Evolutionary conservation across 2,888 invertebrate genomes (phyloP), one percentile per base, ranked within the genome.

Genomic region (Drosophila differens): DNA sequence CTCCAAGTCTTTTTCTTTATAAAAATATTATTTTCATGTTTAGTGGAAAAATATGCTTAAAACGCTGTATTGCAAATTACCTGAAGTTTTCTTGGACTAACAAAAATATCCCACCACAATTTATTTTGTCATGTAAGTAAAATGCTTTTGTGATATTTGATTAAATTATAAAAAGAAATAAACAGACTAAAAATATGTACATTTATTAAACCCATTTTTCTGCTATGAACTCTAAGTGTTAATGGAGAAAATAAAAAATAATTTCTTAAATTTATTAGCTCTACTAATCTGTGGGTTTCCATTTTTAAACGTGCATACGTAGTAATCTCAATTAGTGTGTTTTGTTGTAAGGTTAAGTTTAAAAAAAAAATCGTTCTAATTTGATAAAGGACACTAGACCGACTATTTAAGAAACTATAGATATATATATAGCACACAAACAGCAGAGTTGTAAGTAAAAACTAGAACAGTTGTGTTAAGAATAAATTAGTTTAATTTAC

Each of bases 401-500:
- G 19, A 57, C 54, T 63, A 55, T 32, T 60, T 47, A 33, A 57
- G 33, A 59, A 74, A 37, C 35, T 74, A 71, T 57, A 65, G 39
- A 69, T 47, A 47, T 25, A 22, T 22, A 22, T 47, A 47, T 16
- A 25, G 47, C 47, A 47, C 47, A 47, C 22, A 75, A n/a, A 32
- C 12, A 72, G 54, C 62, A 73, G 12, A 71, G 49, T 55, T n/a
- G 2, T 52, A 39, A 33, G 9, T 9, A 68, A 33, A 59, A 57
- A 28, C 41, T 52, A 54, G 59, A 41, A 70, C 25, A 70, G 49
- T 65, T 51, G 19, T 54, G 30, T 25, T 19, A 59, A 33, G 79
- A 55, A 59, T 12, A 44, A 76, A 60, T 14, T 30, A 49, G 22
- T 33, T 44, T 30, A 49, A 70, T 65, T 14, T 25, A 69, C 83